Base-by-base conservation (phyloP, 1,140 invertebrate species). In the Pogonus chalceus region DNA sequence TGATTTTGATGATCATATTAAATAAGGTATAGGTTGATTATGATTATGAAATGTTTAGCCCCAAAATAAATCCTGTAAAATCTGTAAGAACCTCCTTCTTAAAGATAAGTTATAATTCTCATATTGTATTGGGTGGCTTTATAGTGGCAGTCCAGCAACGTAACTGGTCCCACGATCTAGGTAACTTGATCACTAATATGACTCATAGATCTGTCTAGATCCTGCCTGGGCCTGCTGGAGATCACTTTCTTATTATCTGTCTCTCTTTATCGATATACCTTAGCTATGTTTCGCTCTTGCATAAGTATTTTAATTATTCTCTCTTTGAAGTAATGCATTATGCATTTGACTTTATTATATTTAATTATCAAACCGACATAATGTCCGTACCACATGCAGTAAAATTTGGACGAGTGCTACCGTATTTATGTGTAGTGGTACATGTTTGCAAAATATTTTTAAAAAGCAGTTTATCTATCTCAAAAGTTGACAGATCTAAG, bases 141-240 rank as follows among this genome's bases (percentile, higher is more conserved):
- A n/a, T 82, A 84, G 81, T 84, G 80, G 79, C 80, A 73, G 79
- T 79, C 69, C 79, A 81, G 72, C 79, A 82, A 73, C 79, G 81
- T 80, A 83, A 82, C 76, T 79, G 81, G 72, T 80, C 79, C 76
- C 79, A 79, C 73, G 81, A 83, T 70, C 76, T 83, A 83, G 81
- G 81, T 84, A 84, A 84, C 75, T 77, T 72, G 64, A 65, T 62
- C 63, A 62, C 60, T 60, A 60, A 60, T 64, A 49, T 64, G 61
- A 68, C 58, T 59, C 58, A 46, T 67, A 66, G 65, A 68, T 66
- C 62, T 64, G 56, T 66, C 64, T 66, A 66, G 63, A 67, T 65
- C 65, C 58, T 67, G 67, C 65, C 63, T 69, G 63, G 20, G 20
- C 20, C 20, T 49, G 23, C 23, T 22, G 23, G 23, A 49, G 20